phyloP scores from a whole-genome alignment of 2,888 invertebrate species.

The Octonoba sinensis region DNA sequence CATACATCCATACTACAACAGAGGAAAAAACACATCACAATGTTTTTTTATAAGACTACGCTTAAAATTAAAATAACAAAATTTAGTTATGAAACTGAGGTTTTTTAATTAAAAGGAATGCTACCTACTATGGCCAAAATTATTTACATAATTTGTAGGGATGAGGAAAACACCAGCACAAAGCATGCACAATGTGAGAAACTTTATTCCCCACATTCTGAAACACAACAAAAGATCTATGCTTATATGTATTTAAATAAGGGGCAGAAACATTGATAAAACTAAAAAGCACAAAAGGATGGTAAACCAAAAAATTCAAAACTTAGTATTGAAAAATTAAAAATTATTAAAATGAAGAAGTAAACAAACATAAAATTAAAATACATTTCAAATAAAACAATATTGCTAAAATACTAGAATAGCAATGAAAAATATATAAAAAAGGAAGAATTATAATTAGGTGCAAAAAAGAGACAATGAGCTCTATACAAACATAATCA shows the following conservation, averaged over 20 bases:
- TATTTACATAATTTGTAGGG: constrained; percentile 68
- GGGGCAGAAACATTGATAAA: too few relatives aligned
- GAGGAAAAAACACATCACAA: constrained; percentile 26
- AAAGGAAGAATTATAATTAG: too few relatives aligned
- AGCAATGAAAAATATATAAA: too few relatives aligned
- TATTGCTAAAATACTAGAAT: too few relatives aligned
- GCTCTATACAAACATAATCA: too few relatives aligned
- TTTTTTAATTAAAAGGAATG: not conserved
- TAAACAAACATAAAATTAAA: too few relatives aligned
- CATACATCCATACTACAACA: constrained; percentile 72
- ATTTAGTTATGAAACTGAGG: not conserved
- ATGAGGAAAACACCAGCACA: constrained; percentile 71
- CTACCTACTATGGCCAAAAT: constrained; percentile 70
- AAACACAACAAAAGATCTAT: constrained; percentile 10
- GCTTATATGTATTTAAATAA: too few relatives aligned
- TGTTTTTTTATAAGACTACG: not conserved
- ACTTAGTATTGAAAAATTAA: not conserved
- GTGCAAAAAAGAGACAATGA: too few relatives aligned
- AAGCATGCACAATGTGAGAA: constrained; percentile 70
- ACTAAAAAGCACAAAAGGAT: too few relatives aligned
- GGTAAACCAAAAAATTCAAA: not conserved
- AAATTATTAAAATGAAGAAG: not conserved
- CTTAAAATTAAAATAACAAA: not conserved
- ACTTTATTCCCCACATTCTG: constrained; percentile 69
- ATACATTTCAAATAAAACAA: too few relatives aligned